Conservation (phyloP, 2,113 vertebrate species). For the Fregata magnificens region DNA sequence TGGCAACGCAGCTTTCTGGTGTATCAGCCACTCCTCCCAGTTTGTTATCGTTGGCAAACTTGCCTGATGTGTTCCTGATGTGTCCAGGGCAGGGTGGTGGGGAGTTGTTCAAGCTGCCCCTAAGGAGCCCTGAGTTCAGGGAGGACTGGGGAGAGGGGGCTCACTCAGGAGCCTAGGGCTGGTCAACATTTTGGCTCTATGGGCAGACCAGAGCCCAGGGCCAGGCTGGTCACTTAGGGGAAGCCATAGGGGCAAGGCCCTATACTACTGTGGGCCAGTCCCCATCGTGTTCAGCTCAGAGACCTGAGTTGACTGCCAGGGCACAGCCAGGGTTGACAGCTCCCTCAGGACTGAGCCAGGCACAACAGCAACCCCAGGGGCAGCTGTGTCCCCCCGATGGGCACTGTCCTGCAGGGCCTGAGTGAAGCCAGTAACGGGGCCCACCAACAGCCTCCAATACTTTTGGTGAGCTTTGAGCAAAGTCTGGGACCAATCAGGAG, state of each 20-base stretch:
- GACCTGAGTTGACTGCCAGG: not conserved
- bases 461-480: not conserved
- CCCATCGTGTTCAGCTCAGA: not conserved
- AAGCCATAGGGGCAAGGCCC: not conserved
- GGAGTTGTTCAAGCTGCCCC: not conserved
- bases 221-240: not conserved
- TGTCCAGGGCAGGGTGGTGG: not conserved
- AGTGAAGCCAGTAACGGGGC: not conserved
- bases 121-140: not conserved
- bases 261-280: not conserved
- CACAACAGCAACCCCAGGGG: accelerated
- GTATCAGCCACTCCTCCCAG: no score
- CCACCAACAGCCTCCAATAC: not conserved
- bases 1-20: no score
- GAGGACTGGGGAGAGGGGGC: not conserved
- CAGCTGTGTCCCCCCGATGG: accelerated
- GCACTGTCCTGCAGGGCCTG: accelerated
- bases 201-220: not conserved
- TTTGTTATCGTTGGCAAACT: no score
- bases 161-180: not conserved
- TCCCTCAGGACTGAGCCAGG: not conserved
- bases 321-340: not conserved
- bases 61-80: not conserved
- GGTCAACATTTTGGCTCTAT: not conserved
- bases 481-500: not conserved